Base-by-base conservation (phyloP, 2,797 vertebrate genomes). In the Sebastes flavidus region DNA sequence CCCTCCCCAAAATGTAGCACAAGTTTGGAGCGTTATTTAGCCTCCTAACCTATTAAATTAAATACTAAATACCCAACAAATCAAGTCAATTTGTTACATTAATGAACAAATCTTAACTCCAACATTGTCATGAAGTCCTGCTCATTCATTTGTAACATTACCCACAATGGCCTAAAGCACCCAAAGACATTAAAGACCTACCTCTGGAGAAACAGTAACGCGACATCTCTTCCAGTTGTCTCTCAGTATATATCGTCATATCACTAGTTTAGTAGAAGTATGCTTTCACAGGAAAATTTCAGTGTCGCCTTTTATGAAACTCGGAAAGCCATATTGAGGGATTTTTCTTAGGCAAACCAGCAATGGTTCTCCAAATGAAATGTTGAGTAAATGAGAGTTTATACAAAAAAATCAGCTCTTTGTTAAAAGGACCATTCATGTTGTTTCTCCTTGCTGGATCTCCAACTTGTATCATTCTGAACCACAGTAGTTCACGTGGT, bases 111-210 rank as follows among this genome's bases (percentile, higher is more conserved):
- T 36, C 8, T 61, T 32, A 61, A 32, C 54, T 58, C 18, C 27
- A 65, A 58, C 52, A 32, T n/a, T 38, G 36, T 58, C 75, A 74
- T 49, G 46, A 77, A 71, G 63, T 74, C 56, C 58, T 77, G 73
- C 56, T 83, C 56, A 67, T 63, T 82, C 46, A 71, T 73, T 68
- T 59, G 71, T 72, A 86, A 61, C 62, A 63, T 49, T 34, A 49
- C 46, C 30, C 68, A 24, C 73, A 65, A 25, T 24, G 27, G 5
- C 20, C 6, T 24, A 30, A 36, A 32, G 55, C 72, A 81, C 24
- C 18, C 10, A 59, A 22, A 80, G 8, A 69, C 18, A 61, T 32
- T 34, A 55, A 38, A 75, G 46, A 61, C 5, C 18, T 36, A 32
- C 32, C 3, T 6, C 30, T 69, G 8, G 14, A 74, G 49, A 67